A percentile compares a stretch with the other conserved stretches of the same genome.
These are phyloP conservation scores for Tenualosa ilisha DNA, from an alignment of 2,797 vertebrate genomes.

Conservation along the genomic window DNA sequence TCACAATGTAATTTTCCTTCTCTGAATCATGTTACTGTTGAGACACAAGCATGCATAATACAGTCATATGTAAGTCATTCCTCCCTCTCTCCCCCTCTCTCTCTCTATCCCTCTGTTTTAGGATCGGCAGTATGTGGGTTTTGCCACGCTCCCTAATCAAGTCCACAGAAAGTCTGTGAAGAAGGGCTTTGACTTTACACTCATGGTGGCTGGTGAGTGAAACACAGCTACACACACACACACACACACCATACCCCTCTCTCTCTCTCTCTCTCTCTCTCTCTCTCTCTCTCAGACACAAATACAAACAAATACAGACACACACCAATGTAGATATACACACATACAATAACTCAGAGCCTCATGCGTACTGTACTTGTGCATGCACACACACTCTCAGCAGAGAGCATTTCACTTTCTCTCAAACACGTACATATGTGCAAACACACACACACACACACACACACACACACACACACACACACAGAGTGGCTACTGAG, in stretches of 20 bases:
- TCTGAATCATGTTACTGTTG: conserved; percentile 15
- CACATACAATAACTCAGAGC: too few species aligned
- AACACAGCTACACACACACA: background rate
- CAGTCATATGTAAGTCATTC: background rate
- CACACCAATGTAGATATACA: background rate
- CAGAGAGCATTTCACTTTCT: too few species aligned
- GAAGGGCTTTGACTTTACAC: conserved; percentile 95
- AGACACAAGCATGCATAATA: background rate
- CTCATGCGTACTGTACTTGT: too few species aligned
- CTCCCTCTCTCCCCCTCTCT: conserved; percentile 33
- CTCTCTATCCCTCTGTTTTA: conserved; percentile 63
- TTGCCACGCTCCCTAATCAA: conserved; percentile 94
- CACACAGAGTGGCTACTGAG: background rate
- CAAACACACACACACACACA: conserved; percentile 3
- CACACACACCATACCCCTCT: background rate
- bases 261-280: background rate
- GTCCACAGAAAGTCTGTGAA: conserved; percentile 96
- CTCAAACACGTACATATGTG: too few species aligned
- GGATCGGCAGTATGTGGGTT: conserved; percentile 97
- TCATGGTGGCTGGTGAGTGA: conserved; percentile 93
- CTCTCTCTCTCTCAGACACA: background rate
- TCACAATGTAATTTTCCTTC: background rate
- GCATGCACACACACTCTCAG: too few species aligned
- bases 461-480: background rate
- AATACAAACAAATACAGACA: background rate